Evolutionary conservation across 2,113 vertebrate species (phyloP).

Genomic region (Natator depressus): DNA sequence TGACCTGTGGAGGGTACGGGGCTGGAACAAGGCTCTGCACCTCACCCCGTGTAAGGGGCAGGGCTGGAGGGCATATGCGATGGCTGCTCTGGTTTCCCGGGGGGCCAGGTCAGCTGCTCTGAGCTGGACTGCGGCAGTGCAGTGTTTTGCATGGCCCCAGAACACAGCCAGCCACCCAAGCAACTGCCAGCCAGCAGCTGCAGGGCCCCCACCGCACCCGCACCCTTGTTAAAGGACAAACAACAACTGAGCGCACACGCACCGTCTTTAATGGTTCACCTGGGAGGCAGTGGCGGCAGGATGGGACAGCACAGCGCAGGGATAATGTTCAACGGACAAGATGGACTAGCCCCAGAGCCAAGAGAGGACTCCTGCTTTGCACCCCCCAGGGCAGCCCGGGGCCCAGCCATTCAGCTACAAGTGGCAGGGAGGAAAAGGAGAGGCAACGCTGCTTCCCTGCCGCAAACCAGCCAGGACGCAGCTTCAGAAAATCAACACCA

Average conservation of each 20-base stretch:
- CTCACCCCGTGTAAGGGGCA: background rate
- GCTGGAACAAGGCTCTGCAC: background rate
- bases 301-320: background rate
- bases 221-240: too few relatives aligned
- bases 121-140: background rate
- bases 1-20: background rate
- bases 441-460: background rate
- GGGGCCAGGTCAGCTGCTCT: background rate
- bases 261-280: background rate
- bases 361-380: background rate
- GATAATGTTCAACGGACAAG: background rate
- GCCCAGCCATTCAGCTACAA: background rate
- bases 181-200: background rate
- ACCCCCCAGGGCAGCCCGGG: too few relatives aligned
- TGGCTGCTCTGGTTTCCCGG: background rate
- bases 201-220: too few relatives aligned
- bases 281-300: too few relatives aligned
- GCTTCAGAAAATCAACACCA: slow-evolving; percentile 39
- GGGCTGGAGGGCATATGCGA: too few relatives aligned
- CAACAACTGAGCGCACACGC: background rate
- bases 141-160: too few relatives aligned
- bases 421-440: background rate
- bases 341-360: background rate
- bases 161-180: background rate
- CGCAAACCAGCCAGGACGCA: background rate